A percentile compares a stretch with the other conserved stretches of the same genome.
Evolutionary conservation across 1,140 invertebrate genomes (phyloP).

Genomic region (Lordiphosa stackelbergi): DNA sequence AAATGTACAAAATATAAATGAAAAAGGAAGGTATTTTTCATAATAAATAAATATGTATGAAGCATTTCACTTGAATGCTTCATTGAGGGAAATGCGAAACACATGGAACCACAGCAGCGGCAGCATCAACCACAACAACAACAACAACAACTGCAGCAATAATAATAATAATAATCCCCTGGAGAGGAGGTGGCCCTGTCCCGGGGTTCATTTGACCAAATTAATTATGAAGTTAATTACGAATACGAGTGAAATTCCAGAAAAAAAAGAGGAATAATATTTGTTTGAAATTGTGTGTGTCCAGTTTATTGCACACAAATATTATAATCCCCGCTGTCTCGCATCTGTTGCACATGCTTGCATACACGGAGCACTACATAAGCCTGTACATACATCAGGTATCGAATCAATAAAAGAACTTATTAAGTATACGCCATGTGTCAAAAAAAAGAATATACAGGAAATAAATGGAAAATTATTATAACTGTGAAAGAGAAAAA

Average conservation of each 20-base stretch:
- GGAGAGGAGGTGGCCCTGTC: constrained; percentile 2
- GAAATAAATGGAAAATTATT: too few relatives aligned
- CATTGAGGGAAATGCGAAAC: constrained; percentile 12
- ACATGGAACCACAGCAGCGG: constrained; percentile 4
- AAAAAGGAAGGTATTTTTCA: background rate
- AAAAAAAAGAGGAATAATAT: constrained; percentile 17
- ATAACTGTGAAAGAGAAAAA: too few relatives aligned
- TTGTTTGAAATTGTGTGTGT: too few relatives aligned
- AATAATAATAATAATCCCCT: constrained; percentile 9
- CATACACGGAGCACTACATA: too few relatives aligned
- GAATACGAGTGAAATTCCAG: constrained; percentile 44
- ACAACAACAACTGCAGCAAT: background rate
- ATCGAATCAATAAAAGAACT: too few relatives aligned
- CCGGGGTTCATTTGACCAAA: constrained; percentile 49
- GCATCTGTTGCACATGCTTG: constrained; percentile 5
- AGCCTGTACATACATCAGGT: too few relatives aligned
- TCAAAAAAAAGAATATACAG: too few relatives aligned
- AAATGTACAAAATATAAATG: too few relatives aligned
- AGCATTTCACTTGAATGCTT: constrained; percentile 10
- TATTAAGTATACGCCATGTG: too few relatives aligned
- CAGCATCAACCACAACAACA: background rate
- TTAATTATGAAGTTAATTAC: constrained; percentile 59
- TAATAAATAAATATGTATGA: constrained; percentile 14
- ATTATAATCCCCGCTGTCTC: too few relatives aligned
- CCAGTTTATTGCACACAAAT: too few relatives aligned